Percentiles rank a stretch among this genome's conserved stretches.
Conservation (phyloP, 2,888 invertebrate genomes). For the Plemyria rubiginata region DNA sequence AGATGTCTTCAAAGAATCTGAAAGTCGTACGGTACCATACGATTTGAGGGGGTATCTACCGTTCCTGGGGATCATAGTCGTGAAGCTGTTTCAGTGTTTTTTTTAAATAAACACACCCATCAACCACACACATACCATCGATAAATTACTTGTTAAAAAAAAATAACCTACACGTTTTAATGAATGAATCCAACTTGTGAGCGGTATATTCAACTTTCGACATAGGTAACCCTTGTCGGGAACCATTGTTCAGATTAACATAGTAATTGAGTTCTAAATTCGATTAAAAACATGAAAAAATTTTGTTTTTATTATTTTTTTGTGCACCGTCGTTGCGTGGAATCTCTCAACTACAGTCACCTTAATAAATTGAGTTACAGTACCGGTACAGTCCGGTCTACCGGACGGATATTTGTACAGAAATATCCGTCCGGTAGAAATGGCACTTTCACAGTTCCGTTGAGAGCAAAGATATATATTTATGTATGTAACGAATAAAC, state of each 20-base stretch:
- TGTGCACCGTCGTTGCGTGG: not conserved
- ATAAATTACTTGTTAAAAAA: not conserved
- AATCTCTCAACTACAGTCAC: too few relatives aligned
- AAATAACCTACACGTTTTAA: conserved; percentile 3
- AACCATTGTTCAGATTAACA: conserved; percentile 13
- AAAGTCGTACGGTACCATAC: too few relatives aligned
- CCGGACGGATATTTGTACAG: too few relatives aligned
- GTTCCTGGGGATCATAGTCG: too few relatives aligned
- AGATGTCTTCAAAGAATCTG: too few relatives aligned
- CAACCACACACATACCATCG: not conserved
- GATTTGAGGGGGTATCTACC: too few relatives aligned
- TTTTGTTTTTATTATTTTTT: conserved; percentile 8
- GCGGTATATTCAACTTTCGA: conserved; percentile 5
- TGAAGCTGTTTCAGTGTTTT: too few relatives aligned
- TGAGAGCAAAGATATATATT: too few relatives aligned
- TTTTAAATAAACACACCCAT: not conserved
- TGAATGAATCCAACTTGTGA: conserved; percentile 13
- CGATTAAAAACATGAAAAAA: conserved; percentile 24
- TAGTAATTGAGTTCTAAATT: conserved; percentile 26
- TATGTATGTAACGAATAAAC: too few relatives aligned
- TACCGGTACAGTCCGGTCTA: not conserved
- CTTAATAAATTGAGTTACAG: not conserved
- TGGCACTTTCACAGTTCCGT: not conserved
- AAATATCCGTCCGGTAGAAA: not conserved
- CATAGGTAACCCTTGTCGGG: conserved; percentile 10